These are phyloP conservation scores for Eulemur coronatus DNA, from an alignment of 2,797 vertebrate genomes.

Conservation along the genomic window DNA sequence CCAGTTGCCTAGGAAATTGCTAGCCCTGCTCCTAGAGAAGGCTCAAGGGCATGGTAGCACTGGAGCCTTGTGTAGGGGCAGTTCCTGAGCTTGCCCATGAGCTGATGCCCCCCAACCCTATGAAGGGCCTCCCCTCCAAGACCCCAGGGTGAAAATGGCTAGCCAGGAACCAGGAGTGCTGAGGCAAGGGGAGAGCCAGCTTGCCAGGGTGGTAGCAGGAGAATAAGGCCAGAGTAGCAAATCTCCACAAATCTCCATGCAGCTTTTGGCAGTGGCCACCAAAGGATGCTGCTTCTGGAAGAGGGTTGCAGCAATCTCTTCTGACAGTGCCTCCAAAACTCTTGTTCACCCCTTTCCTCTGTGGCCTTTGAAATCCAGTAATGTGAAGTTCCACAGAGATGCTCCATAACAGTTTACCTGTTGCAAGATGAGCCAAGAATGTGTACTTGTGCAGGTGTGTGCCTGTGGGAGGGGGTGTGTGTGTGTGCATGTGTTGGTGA, in stretches of 20 bases:
- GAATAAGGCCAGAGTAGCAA: background rate
- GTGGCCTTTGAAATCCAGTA: background rate
- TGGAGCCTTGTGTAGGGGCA: background rate
- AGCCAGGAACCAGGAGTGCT: background rate
- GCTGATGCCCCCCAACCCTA: background rate
- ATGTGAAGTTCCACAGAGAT: background rate
- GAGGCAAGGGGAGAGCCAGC: background rate
- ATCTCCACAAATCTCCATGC: background rate
- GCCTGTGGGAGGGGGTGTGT: accelerated
- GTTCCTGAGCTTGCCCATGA: background rate
- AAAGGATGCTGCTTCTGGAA: background rate
- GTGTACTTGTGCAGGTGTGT: background rate
- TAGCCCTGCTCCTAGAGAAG: background rate
- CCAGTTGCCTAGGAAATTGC: background rate
- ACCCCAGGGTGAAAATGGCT: background rate
- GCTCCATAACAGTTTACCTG: background rate
- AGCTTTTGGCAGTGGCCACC: background rate
- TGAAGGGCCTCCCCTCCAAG: background rate
- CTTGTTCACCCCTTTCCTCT: background rate
- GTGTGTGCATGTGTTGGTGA: background rate
- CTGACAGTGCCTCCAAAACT: background rate
- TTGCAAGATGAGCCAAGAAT: background rate
- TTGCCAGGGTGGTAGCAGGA: background rate
- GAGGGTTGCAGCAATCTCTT: background rate
- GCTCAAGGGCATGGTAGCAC: accelerated